Percentiles rank a stretch among this genome's conserved stretches.
Conservation (phyloP, 2,113 vertebrate genomes). For the Poeciliopsis prolifica region DNA sequence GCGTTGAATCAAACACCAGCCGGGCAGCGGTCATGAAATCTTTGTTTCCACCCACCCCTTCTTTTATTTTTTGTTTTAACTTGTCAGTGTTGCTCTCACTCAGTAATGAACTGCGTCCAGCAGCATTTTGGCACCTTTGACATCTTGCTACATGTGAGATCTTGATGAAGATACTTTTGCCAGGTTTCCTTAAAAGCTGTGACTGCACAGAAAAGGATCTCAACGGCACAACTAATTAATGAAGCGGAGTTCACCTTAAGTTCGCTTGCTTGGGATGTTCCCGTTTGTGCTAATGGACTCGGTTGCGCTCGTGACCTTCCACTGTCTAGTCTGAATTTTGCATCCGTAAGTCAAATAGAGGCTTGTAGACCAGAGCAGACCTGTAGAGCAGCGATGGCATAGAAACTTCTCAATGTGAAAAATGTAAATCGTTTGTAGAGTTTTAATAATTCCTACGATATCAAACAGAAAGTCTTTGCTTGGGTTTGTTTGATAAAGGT, state of each 20-base stretch:
- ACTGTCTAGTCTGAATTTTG: background rate
- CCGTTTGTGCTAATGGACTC: background rate
- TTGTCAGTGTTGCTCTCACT: conserved; percentile 13
- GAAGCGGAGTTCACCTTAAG: background rate
- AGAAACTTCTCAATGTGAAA: background rate
- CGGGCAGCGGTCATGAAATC: conserved; percentile 8
- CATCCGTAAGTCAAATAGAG: background rate
- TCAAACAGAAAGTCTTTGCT: background rate
- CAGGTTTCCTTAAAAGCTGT: conserved; percentile 7
- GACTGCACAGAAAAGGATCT: background rate
- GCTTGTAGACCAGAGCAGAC: background rate
- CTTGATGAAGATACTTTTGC: conserved; percentile 19
- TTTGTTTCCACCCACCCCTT: background rate
- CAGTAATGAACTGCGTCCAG: conserved; percentile 17
- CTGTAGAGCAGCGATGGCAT: background rate
- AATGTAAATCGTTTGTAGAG: too few relatives aligned
- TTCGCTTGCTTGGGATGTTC: background rate
- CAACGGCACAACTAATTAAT: background rate
- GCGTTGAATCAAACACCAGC: conserved; percentile 46
- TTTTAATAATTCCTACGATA: too few relatives aligned
- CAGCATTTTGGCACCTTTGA: conserved; percentile 49
- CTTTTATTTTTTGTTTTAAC: conserved; percentile 11
- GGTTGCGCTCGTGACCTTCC: background rate
- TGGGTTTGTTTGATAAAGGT: background rate
- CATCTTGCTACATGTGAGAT: conserved; percentile 16